Conservation (phyloP, 2,888 invertebrate species). For the Pandemis corylana region DNA sequence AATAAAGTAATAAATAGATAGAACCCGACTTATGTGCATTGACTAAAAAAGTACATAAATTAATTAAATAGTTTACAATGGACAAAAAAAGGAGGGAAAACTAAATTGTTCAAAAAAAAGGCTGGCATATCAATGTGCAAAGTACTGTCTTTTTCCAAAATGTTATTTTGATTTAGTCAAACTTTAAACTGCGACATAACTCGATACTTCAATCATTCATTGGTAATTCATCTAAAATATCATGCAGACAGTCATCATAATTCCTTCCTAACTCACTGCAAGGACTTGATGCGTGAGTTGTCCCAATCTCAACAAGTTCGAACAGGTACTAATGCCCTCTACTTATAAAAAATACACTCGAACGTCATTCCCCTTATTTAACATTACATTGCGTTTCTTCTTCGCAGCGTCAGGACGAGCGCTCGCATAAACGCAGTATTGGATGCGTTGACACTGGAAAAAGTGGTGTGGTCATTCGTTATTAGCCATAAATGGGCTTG, state of each 20-base stretch:
- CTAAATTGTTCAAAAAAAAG: too few relatives aligned
- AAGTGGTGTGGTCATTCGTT: neutral
- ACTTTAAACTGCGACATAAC: too few relatives aligned
- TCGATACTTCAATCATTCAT: slow-evolving; percentile 17
- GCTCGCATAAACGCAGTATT: slow-evolving; percentile 14
- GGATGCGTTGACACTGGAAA: neutral
- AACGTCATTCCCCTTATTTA: slow-evolving; percentile 1
- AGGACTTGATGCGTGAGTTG: slow-evolving; percentile 54
- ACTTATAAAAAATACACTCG: slow-evolving; percentile 38
- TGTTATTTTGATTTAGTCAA: too few relatives aligned
- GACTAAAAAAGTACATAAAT: too few relatives aligned
- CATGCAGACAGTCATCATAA: slow-evolving; percentile 47
- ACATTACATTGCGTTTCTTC: slow-evolving; percentile 40
- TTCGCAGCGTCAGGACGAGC: neutral
- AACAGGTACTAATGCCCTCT: slow-evolving; percentile 55
- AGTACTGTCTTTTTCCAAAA: too few relatives aligned
- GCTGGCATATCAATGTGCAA: too few relatives aligned
- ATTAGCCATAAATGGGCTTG: slow-evolving; percentile 16
- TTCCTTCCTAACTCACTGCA: slow-evolving; percentile 44
- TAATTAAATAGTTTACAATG: too few relatives aligned
- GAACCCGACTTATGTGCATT: too few relatives aligned
- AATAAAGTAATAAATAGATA: too few relatives aligned
- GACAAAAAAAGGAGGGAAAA: too few relatives aligned
- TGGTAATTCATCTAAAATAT: slow-evolving; percentile 44
- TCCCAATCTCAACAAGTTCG: slow-evolving; percentile 56